Percentiles rank a stretch among this genome's conserved stretches.
phyloP scores from a whole-genome alignment of 1,140 invertebrate genomes.

The Centruroides vittatus region DNA sequence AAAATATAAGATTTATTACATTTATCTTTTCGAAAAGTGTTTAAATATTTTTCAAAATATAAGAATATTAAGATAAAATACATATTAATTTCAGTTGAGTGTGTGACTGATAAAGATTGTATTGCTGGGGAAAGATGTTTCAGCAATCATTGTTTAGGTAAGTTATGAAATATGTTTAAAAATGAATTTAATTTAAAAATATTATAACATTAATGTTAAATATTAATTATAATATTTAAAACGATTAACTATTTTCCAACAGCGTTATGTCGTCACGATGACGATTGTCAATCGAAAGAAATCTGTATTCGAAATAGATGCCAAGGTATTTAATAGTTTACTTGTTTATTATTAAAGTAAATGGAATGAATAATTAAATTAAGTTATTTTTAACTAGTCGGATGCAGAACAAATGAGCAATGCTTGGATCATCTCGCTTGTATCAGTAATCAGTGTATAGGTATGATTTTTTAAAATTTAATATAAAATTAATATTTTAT shows the following conservation, averaged over 20 bases:
- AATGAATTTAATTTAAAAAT: too few relatives aligned
- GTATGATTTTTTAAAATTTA: constrained; percentile 28
- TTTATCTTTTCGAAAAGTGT: too few relatives aligned
- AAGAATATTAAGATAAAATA: too few relatives aligned
- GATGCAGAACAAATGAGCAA: constrained; percentile 64
- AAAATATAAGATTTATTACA: too few relatives aligned
- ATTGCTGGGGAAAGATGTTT: constrained; percentile 65
- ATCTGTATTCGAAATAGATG: constrained; percentile 22
- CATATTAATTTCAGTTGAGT: constrained; percentile 43
- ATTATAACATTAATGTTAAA: too few relatives aligned
- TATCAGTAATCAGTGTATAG: constrained; percentile 62
- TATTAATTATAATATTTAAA: background rate
- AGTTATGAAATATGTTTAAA: background rate
- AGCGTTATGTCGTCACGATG: constrained; percentile 18
- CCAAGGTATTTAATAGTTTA: constrained; percentile 10
- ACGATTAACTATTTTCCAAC: background rate
- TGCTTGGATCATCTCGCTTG: constrained; percentile 59
- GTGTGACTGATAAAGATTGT: constrained; percentile 72
- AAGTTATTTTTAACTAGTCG: constrained; percentile 26
- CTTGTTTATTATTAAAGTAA: too few relatives aligned
- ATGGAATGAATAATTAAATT: background rate
- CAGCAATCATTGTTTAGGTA: constrained; percentile 61
- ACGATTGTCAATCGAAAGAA: constrained; percentile 21
- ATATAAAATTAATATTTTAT: too few relatives aligned
- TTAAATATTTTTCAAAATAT: too few relatives aligned